Conservation (phyloP, 2,113 vertebrate species). For the Otus sunia region DNA sequence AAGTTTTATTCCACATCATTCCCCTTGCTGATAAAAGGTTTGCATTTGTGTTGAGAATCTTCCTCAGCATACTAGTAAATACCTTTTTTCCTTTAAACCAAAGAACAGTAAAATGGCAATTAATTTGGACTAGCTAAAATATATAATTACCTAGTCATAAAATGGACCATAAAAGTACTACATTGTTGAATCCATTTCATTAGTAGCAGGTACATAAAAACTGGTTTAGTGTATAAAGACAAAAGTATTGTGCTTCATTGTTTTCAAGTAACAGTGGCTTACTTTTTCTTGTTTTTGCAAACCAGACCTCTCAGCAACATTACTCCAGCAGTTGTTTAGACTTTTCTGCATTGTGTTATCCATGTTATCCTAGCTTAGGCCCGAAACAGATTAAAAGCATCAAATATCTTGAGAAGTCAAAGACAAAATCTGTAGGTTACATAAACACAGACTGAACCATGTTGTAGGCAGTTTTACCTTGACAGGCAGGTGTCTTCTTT, state of each 20-base stretch:
- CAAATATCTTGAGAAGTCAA: neutral
- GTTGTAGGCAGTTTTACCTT: neutral
- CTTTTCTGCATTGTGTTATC: neutral
- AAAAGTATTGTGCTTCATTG: neutral
- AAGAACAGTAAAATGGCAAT: constrained; percentile 56
- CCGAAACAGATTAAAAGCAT: neutral
- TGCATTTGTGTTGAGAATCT: neutral
- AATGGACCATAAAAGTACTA: constrained; percentile 55
- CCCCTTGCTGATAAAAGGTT: constrained; percentile 36
- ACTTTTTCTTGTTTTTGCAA: neutral
- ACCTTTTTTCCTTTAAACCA: constrained; percentile 33
- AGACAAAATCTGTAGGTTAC: neutral
- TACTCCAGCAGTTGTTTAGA: neutral
- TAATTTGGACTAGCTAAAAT: constrained; percentile 63
- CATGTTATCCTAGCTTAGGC: neutral
- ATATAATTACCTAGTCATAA: constrained; percentile 62
- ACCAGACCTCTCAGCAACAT: neutral
- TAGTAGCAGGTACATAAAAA: constrained; percentile 24
- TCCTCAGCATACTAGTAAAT: neutral
- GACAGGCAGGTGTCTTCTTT: neutral
- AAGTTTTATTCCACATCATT: constrained; percentile 46
- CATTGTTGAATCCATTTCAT: constrained; percentile 38
- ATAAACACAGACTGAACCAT: neutral
- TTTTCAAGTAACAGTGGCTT: neutral
- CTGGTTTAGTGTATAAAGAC: neutral